A percentile compares a stretch with the other conserved stretches of the same genome.
phyloP scores from a whole-genome alignment of 2,888 invertebrate genomes.

The Polyploca ridens region DNA sequence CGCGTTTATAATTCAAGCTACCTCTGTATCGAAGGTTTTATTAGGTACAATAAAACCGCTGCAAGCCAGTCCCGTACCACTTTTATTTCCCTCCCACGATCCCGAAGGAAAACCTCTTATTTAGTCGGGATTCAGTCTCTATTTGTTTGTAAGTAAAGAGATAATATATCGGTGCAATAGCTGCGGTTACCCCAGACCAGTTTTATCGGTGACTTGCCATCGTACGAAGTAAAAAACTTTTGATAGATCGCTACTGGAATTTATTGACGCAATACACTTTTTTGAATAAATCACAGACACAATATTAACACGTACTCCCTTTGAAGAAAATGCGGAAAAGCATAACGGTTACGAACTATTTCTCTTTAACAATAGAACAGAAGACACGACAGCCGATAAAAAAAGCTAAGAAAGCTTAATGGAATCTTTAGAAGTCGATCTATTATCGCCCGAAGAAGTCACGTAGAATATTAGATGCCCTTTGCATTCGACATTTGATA shows the following conservation, averaged over 20 bases:
- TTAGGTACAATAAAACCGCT: constrained; percentile 56
- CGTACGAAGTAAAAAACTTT: constrained; percentile 19
- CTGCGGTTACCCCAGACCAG: constrained; percentile 35
- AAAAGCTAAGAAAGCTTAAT: constrained; percentile 63
- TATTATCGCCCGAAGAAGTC: constrained; percentile 64
- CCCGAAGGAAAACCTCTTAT: constrained; percentile 50
- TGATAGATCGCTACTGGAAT: constrained; percentile 25
- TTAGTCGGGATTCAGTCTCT: constrained; percentile 53
- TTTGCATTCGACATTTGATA: constrained; percentile 49
- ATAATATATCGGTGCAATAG: constrained; percentile 40
- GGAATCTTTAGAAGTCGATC: constrained; percentile 66
- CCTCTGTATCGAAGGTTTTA: constrained; percentile 55
- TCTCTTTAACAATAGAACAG: constrained; percentile 67
- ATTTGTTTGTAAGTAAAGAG: constrained; percentile 55
- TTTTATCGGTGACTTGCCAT: constrained; percentile 28
- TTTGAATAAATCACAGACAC: constrained; percentile 13
- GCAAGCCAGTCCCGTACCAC: constrained; percentile 38
- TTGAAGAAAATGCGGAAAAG: constrained; percentile 65
- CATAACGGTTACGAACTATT: constrained; percentile 72
- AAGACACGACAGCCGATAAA: constrained; percentile 46
- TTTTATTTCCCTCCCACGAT: constrained; percentile 48
- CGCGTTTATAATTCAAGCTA: constrained; percentile 55
- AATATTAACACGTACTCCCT: constrained; percentile 36
- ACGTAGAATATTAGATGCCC: constrained; percentile 78
- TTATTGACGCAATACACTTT: constrained; percentile 24